Percentiles rank a stretch among this genome's conserved stretches.
phyloP scores from a whole-genome alignment of 1,140 invertebrate species.

The Gryon sp. region DNA sequence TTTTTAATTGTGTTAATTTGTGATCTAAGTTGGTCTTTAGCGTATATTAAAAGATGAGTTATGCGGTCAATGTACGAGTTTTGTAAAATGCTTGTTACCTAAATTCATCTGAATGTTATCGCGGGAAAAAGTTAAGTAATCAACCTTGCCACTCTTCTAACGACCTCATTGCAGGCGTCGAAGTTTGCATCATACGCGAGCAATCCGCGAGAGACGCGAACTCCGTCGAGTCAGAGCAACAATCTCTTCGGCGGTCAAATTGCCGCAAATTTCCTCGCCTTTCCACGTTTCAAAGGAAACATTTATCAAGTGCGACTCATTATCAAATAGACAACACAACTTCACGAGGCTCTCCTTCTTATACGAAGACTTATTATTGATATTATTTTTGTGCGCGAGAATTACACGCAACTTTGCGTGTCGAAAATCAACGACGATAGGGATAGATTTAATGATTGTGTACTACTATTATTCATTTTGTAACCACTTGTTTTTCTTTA shows the following conservation, averaged over 20 bases:
- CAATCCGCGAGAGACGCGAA: slow-evolving; percentile 11
- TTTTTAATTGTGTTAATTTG: no score
- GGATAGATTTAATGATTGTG: slow-evolving; percentile 3
- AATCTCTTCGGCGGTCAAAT: slow-evolving; percentile 36
- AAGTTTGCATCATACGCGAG: slow-evolving; percentile 50
- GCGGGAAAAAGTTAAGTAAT: slow-evolving; percentile 67
- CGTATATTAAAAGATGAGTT: slow-evolving; percentile 51
- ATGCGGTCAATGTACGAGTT: slow-evolving; percentile 33
- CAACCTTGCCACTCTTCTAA: slow-evolving; percentile 66
- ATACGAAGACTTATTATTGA: background rate
- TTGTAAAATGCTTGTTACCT: slow-evolving; percentile 62
- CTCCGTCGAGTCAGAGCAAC: slow-evolving; percentile 14
- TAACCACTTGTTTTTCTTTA: no score
- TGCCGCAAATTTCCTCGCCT: slow-evolving; percentile 26
- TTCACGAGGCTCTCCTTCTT: background rate
- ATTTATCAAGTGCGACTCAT: slow-evolving; percentile 4
- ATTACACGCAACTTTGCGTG: slow-evolving; percentile 9
- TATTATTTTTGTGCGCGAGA: background rate
- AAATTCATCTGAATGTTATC: slow-evolving; percentile 66
- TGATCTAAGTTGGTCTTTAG: no score
- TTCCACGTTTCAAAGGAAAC: slow-evolving; percentile 22
- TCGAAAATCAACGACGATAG: background rate
- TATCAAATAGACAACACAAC: slow-evolving; percentile 4
- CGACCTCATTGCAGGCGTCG: slow-evolving; percentile 62
- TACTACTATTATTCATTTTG: background rate